A percentile compares a stretch with the other conserved stretches of the same genome.
These are phyloP conservation scores for Gymnobelideus leadbeateri DNA, from an alignment of 2,113 vertebrate species.

Conservation along the genomic window DNA sequence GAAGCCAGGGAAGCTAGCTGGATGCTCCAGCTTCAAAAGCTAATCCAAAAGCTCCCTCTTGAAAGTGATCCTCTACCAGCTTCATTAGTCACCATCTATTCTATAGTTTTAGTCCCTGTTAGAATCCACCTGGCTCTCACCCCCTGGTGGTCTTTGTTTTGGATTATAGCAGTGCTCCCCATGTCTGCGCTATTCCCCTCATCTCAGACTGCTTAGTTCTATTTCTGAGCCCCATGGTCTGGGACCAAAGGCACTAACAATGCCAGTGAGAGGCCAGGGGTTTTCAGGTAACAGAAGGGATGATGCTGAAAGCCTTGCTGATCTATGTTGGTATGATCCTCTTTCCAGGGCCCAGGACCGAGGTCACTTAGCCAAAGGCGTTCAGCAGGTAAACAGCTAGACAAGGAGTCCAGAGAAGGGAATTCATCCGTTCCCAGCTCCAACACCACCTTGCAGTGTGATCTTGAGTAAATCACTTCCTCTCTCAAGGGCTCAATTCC, in stretches of 20 bases:
- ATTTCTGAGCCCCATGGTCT: constrained; percentile 5
- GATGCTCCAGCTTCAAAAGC: neutral
- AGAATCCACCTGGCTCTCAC: constrained; percentile 29
- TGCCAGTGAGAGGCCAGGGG: neutral
- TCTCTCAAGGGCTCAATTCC: neutral
- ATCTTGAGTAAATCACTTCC: neutral
- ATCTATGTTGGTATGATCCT: neutral
- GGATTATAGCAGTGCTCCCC: neutral
- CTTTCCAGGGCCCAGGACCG: neutral
- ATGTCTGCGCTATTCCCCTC: neutral
- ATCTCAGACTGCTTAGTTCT: constrained; percentile 4
- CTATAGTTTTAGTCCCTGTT: neutral
- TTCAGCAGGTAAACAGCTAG: neutral
- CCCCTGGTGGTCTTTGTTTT: constrained; percentile 13
- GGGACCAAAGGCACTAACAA: neutral
- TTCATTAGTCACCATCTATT: constrained; percentile 8
- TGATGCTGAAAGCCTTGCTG: neutral
- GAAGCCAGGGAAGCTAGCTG: neutral
- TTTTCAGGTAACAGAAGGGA: neutral
- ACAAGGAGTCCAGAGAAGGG: neutral
- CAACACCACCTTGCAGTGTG: neutral
- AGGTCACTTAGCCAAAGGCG: neutral
- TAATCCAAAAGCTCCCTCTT: accelerated
- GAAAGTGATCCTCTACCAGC: accelerated
- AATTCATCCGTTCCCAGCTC: neutral